phyloP scores from a whole-genome alignment of 2,888 invertebrate species.

The Mythimna impura region DNA sequence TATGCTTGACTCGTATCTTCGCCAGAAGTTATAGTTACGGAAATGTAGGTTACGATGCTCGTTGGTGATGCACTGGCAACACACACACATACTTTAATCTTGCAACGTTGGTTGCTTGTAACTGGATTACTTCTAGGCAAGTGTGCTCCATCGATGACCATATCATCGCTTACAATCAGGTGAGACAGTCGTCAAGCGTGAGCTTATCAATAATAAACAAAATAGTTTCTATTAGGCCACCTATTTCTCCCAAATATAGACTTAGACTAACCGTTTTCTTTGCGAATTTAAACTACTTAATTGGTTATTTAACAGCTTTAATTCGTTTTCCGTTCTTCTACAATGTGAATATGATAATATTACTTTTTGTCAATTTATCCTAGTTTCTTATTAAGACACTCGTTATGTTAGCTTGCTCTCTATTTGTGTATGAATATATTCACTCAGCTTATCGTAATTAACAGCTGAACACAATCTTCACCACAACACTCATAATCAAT shows the following conservation, averaged over 20 bases:
- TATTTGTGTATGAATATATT: slow-evolving; percentile 4
- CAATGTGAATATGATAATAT: not conserved
- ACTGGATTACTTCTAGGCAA: no score
- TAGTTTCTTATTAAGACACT: not conserved
- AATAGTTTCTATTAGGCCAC: no score
- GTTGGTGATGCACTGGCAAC: slow-evolving; percentile 15
- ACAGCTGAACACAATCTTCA: not conserved
- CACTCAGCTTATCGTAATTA: not conserved
- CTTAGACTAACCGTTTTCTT: not conserved
- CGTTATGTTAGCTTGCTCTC: not conserved
- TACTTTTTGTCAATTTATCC: not conserved
- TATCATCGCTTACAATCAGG: no score
- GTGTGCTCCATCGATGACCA: no score
- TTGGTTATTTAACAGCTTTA: not conserved
- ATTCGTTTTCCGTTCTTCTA: not conserved
- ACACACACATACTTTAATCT: slow-evolving; percentile 20
- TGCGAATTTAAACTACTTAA: not conserved
- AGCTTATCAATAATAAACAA: no score
- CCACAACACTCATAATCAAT: slow-evolving; percentile 8
- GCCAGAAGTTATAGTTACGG: slow-evolving; percentile 5
- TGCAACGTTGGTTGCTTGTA: not conserved
- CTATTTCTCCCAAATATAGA: not conserved
- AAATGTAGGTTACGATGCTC: slow-evolving; percentile 31
- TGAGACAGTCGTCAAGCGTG: no score
- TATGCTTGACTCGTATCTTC: slow-evolving; percentile 11